Percentiles rank a stretch among this genome's conserved stretches.
Conservation (phyloP, 1,140 invertebrate species). For the Eueides isabella region DNA sequence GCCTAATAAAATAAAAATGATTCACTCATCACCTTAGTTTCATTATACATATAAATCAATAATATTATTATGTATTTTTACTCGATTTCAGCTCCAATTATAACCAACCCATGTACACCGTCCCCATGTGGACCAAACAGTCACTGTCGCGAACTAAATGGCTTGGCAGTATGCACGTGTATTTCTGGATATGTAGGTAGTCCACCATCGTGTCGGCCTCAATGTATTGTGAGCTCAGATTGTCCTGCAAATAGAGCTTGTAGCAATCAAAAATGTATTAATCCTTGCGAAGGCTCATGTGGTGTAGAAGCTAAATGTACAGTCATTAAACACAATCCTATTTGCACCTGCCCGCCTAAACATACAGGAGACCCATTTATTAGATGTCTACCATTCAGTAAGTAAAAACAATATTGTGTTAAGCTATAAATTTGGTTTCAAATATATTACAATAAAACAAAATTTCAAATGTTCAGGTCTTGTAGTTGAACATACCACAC, state of each 20-base stretch:
- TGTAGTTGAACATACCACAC: conserved; percentile 71
- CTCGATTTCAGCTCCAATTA: conserved; percentile 54
- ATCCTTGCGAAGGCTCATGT: conserved; percentile 86
- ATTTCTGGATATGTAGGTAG: conserved; percentile 84
- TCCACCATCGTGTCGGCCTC: conserved; percentile 84
- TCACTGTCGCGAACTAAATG: conserved; percentile 85
- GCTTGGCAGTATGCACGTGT: conserved; percentile 85
- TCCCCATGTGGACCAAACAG: conserved; percentile 85
- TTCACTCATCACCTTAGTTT: no score
- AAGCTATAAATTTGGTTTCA: not conserved
- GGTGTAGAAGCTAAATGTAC: conserved; percentile 84
- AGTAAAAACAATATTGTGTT: conserved; percentile 45
- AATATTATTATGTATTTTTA: not conserved
- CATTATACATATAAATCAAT: no score
- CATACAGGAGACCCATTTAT: conserved; percentile 86
- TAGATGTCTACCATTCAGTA: conserved; percentile 83
- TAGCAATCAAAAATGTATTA: conserved; percentile 84
- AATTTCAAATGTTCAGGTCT: conserved; percentile 51
- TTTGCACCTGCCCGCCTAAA: conserved; percentile 84
- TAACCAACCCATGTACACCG: conserved; percentile 82
- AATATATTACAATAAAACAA: not conserved
- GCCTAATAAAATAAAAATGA: not conserved
- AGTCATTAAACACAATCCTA: conserved; percentile 86
- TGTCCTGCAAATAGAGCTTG: conserved; percentile 83
- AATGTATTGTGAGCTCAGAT: conserved; percentile 84